phyloP scores from a whole-genome alignment of 1,140 invertebrate species.

The Drosophila pandora region DNA sequence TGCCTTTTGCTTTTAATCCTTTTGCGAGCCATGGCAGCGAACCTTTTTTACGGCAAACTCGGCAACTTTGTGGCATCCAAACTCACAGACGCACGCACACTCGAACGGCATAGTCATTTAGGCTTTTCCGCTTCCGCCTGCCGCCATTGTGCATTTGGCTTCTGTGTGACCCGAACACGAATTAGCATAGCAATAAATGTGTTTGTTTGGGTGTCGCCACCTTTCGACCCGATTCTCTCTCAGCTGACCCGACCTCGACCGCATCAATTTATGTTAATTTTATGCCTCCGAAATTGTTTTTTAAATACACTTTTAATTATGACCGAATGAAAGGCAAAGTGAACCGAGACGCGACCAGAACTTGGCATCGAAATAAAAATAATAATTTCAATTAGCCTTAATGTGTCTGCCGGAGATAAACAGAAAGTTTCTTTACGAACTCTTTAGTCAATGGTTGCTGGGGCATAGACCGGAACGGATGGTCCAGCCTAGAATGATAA shows the following conservation, averaged over 20 bases:
- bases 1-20: slow-evolving; percentile 81
- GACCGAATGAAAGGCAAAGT: slow-evolving; percentile 44
- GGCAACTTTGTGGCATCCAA: slow-evolving; percentile 69
- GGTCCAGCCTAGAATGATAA: background rate
- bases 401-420: slow-evolving; percentile 43
- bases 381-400: slow-evolving; percentile 62
- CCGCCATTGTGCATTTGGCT: slow-evolving; percentile 74
- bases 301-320: slow-evolving; percentile 81
- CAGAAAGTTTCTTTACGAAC: background rate
- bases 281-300: slow-evolving; percentile 71
- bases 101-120: slow-evolving; percentile 71
- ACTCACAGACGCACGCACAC: slow-evolving; percentile 12
- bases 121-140: slow-evolving; percentile 77
- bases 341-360: slow-evolving; percentile 7
- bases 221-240: slow-evolving; percentile 23
- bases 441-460: background rate
- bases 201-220: slow-evolving; percentile 57
- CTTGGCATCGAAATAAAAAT: slow-evolving; percentile 43
- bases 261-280: slow-evolving; percentile 77
- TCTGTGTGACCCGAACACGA: slow-evolving; percentile 58
- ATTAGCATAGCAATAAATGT: slow-evolving; percentile 78
- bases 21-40: slow-evolving; percentile 54
- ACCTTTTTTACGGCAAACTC: slow-evolving; percentile 74
- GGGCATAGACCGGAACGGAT: background rate
- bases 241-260: slow-evolving; percentile 46